Conservation (phyloP, 2,797 vertebrate species). For the Sebastes trivittatus region DNA sequence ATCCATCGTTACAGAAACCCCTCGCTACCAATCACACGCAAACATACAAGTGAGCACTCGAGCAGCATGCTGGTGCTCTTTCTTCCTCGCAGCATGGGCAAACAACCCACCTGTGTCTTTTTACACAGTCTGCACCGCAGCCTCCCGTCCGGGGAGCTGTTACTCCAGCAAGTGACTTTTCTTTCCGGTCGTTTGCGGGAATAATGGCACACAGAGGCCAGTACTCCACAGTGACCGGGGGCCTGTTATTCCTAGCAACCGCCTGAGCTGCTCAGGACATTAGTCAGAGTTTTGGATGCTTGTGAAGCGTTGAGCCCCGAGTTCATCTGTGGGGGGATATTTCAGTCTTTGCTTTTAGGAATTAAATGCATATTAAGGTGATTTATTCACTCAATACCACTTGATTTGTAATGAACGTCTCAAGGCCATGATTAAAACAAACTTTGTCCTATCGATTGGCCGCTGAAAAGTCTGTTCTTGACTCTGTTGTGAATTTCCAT, state of each 20-base stretch:
- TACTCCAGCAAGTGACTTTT: conserved; percentile 78
- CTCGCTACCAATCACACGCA: conserved; percentile 14
- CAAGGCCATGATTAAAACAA: conserved; percentile 57
- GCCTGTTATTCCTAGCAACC: conserved; percentile 81
- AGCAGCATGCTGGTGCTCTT: conserved; percentile 44
- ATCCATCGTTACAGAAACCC: conserved; percentile 31
- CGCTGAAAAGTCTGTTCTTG: conserved; percentile 21
- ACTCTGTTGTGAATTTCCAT: conserved; percentile 24
- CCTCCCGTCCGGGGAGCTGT: conserved; percentile 76
- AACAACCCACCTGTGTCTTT: conserved; percentile 64
- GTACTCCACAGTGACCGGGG: conserved; percentile 45
- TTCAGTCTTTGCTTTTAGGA: conserved; percentile 29
- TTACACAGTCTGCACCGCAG: conserved; percentile 64
- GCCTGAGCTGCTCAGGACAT: conserved; percentile 70
- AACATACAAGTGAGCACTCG: conserved; percentile 22
- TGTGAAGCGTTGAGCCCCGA: conserved; percentile 34
- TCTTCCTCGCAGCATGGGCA: conserved; percentile 60
- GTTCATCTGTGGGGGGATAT: conserved; percentile 14
- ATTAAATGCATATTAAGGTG: conserved; percentile 57
- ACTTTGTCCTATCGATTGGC: conserved; percentile 47
- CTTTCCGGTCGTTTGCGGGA: conserved; percentile 79
- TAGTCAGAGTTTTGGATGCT: conserved; percentile 66
- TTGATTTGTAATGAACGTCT: conserved; percentile 60
- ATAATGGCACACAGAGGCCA: conserved; percentile 73
- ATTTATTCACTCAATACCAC: conserved; percentile 47